A percentile compares a stretch with the other conserved stretches of the same genome.
Evolutionary conservation across 2,888 invertebrate genomes (phyloP).

Genomic region (Trissoscelio sp.): DNA sequence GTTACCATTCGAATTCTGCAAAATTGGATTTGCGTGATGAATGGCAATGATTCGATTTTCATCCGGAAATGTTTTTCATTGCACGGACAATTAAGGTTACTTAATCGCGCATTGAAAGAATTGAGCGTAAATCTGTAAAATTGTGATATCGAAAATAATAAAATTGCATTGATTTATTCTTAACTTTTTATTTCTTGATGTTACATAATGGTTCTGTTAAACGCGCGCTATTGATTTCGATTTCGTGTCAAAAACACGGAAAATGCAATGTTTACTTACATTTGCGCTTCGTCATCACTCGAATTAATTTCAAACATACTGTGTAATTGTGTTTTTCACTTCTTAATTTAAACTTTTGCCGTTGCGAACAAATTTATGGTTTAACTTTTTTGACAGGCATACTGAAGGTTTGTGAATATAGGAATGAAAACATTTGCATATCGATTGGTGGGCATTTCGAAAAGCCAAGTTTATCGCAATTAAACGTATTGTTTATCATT

Average conservation of each 20-base stretch:
- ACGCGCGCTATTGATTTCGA: not conserved
- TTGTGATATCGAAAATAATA: not conserved
- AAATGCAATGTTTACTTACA: not conserved
- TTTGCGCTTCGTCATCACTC: slow-evolving; percentile 3
- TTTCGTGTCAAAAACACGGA: not conserved
- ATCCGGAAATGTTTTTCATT: not conserved
- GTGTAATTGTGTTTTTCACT: not conserved
- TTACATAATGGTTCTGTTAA: too few species aligned
- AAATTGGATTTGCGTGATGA: slow-evolving; percentile 8
- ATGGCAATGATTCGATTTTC: not conserved
- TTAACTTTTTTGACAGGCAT: slow-evolving; percentile 13
- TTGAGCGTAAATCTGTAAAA: not conserved
- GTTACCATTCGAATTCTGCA: too few species aligned
- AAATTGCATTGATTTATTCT: not conserved
- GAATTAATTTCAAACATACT: slow-evolving; percentile 9
- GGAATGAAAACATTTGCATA: slow-evolving; percentile 19
- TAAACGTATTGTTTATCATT: not conserved
- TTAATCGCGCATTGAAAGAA: not conserved
- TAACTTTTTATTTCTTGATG: too few species aligned
- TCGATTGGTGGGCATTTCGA: not conserved
- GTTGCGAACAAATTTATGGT: not conserved
- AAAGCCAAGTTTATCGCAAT: not conserved
- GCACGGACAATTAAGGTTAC: not conserved
- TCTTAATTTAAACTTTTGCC: not conserved
- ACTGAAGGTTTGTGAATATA: not conserved